Evolutionary conservation across 2,113 vertebrate species (phyloP).

Genomic region (Hemiscyllium ocellatum): DNA sequence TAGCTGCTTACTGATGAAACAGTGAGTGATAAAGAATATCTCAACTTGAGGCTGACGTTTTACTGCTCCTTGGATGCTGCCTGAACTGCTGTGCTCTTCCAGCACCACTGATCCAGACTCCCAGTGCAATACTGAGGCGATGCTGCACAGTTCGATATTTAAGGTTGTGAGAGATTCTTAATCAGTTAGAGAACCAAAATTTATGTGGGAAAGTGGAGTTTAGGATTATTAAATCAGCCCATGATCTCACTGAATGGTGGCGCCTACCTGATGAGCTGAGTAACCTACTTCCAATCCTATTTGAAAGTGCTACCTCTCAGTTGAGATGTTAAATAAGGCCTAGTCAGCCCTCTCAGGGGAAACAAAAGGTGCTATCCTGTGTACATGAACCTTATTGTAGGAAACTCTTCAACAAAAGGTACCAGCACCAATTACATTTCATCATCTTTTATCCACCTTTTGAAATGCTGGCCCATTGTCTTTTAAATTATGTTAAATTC

Average conservation of each 20-base stretch:
- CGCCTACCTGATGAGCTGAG: too few relatives aligned
- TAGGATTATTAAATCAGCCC: too few relatives aligned
- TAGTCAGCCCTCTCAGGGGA: not conserved
- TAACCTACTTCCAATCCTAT: too few relatives aligned
- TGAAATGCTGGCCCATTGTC: not conserved
- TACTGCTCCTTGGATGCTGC: too few relatives aligned
- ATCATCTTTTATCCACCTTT: not conserved
- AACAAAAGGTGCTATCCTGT: not conserved
- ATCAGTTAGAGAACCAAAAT: too few relatives aligned
- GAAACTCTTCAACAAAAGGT: not conserved
- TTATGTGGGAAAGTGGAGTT: too few relatives aligned
- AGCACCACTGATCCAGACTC: not conserved
- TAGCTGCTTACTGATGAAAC: not conserved
- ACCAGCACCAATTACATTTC: not conserved
- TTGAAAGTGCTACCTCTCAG: not conserved
- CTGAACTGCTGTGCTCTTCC: too few relatives aligned
- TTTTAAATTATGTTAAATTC: not conserved
- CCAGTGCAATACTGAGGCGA: not conserved
- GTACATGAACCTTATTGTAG: not conserved
- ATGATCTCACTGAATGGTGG: too few relatives aligned
- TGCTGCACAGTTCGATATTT: not conserved
- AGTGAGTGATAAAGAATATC: not conserved
- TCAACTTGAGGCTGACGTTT: not conserved
- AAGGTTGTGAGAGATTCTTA: too few relatives aligned
- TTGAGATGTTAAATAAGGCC: not conserved